Percentiles rank a stretch among this genome's conserved stretches.
Conservation (phyloP, 2,113 vertebrate genomes). For the Elaphurus davidianus region DNA sequence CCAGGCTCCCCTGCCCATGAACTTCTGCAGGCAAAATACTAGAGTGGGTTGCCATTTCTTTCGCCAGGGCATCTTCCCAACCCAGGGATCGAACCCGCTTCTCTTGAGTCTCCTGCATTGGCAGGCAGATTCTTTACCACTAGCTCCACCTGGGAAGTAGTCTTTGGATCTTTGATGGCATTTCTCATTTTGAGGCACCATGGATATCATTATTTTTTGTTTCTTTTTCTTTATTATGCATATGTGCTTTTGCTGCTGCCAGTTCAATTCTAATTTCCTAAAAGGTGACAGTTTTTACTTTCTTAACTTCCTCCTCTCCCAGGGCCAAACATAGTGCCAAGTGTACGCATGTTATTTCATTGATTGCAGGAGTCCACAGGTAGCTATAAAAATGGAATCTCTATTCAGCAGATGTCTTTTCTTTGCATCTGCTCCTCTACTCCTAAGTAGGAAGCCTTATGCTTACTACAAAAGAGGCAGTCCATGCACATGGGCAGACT, state of each 20-base stretch:
- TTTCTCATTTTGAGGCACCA: not conserved
- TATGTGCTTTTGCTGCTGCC: not conserved
- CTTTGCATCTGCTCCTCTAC: not conserved
- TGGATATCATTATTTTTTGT: not conserved
- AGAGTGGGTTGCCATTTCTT: not conserved
- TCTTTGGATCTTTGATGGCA: not conserved
- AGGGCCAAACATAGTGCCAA: not conserved
- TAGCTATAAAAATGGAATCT: not conserved
- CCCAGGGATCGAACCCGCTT: not conserved
- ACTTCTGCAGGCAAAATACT: not conserved
- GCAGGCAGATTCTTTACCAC: not conserved
- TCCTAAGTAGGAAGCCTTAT: not conserved
- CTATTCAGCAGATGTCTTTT: not conserved
- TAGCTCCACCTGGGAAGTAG: not conserved
- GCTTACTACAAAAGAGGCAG: not conserved
- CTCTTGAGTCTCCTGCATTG: not conserved
- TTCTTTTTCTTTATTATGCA: not conserved
- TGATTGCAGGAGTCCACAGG: not conserved
- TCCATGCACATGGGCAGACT: too few relatives aligned
- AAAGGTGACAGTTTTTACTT: not conserved
- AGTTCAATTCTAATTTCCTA: not conserved
- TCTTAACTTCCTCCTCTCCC: not conserved
- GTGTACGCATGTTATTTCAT: not conserved
- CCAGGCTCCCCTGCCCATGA: not conserved
- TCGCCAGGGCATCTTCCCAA: not conserved